phyloP scores from a whole-genome alignment of 2,113 vertebrate species.

The Corythaeola cristata region DNA sequence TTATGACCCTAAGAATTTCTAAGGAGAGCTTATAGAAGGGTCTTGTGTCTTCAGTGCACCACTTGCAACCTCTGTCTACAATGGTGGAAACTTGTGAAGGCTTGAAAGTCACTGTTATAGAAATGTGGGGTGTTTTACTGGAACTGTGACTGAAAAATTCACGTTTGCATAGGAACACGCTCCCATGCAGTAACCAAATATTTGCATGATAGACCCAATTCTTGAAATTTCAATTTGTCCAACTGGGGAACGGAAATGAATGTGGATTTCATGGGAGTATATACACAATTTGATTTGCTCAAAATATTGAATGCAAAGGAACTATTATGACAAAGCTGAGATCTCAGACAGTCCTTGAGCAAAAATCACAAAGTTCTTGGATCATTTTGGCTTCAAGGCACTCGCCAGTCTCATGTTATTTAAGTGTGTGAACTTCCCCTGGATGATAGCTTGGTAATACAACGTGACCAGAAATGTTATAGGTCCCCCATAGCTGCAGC shows the following conservation, averaged over 20 bases:
- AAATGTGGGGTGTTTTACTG: background rate
- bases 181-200: background rate
- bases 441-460: background rate
- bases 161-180: background rate
- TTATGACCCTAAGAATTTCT: background rate
- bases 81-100: background rate
- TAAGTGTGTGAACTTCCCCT: background rate
- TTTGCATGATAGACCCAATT: background rate
- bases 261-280: background rate
- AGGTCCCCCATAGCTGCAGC: background rate
- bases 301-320: background rate
- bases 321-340: background rate
- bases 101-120: background rate
- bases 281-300: background rate
- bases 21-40: background rate
- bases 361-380: background rate
- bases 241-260: background rate
- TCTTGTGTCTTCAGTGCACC: background rate
- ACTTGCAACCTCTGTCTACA: background rate
- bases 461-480: background rate
- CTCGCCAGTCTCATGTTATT: background rate
- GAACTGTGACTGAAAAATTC: background rate
- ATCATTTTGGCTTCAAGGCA: background rate
- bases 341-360: background rate
- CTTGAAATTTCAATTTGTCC: background rate